These are phyloP conservation scores for Cecropterus lyciades DNA, from an alignment of 1,140 invertebrate species.

Conservation along the genomic window DNA sequence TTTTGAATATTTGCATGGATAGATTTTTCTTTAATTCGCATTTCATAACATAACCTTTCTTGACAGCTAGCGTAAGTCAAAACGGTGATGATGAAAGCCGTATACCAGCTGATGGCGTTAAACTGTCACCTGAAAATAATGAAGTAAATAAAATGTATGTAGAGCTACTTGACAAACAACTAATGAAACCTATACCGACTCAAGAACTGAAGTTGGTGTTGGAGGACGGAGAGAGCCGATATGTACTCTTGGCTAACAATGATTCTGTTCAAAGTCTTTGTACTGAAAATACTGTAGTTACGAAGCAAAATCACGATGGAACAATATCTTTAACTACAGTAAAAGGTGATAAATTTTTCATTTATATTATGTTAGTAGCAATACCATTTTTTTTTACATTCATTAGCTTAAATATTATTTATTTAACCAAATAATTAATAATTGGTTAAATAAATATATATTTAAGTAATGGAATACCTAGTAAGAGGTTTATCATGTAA, in stretches of 20 bases:
- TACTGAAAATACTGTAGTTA: constrained; percentile 55
- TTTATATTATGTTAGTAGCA: too few relatives aligned
- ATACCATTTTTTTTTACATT: too few relatives aligned
- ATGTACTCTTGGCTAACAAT: constrained; percentile 57
- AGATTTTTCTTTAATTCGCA: background rate
- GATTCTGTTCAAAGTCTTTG: constrained; percentile 46
- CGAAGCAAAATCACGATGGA: constrained; percentile 74
- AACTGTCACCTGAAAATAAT: constrained; percentile 24
- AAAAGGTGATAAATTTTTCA: constrained; percentile 46
- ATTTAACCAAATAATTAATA: too few relatives aligned
- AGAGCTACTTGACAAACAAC: constrained; percentile 57
- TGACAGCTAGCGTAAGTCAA: constrained; percentile 25
- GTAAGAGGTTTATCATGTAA: too few relatives aligned
- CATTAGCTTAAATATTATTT: too few relatives aligned
- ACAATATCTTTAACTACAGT: constrained; percentile 69
- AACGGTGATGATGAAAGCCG: constrained; percentile 33
- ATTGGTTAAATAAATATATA: too few relatives aligned
- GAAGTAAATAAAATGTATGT: constrained; percentile 61
- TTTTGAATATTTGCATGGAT: background rate
- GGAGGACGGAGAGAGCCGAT: constrained; percentile 60
- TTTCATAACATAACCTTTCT: constrained; percentile 14
- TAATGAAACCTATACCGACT: constrained; percentile 54
- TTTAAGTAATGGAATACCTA: too few relatives aligned
- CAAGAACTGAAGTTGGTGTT: constrained; percentile 67
- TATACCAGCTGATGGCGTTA: constrained; percentile 30